Evolutionary conservation across 2,888 invertebrate genomes (phyloP), one percentile per base, ranked within the genome.

Genomic region (Rhaphigaster nebulosa): DNA sequence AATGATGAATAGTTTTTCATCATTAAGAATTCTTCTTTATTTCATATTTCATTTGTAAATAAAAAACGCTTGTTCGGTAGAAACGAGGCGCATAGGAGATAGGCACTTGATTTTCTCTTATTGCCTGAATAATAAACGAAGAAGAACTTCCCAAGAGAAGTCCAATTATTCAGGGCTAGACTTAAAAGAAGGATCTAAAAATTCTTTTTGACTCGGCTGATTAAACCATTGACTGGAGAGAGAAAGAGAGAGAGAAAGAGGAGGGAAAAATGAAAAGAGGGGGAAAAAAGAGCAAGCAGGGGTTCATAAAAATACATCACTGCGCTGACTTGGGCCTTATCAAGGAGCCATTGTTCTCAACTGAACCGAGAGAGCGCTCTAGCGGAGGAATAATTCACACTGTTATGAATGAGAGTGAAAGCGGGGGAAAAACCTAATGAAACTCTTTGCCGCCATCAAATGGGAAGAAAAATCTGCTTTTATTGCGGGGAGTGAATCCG

Each of bases 381-480:
- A 84, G 84, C 13, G 13, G 45, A n/a, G n/a, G 84, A 84, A 84
- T 50, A 84, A 84, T 84, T 84, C 45, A 45, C 84, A n/a, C 84
- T 84, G 84, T 84, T 84, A 84, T 84, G 84, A 84, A 84, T 84
- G 84, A 84, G 84, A 84, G 84, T 45, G 84, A 50, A 84, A 84
- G 45, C 41, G 84, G 23, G 84, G 84, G 84, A 84, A 84, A n/a
- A 84, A 41, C 84, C 45, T 84, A 84, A 84, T 84, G 84, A 84
- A 84, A 84, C 84, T 84, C 84, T 84, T 84, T 84, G 41, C 84
- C 84, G 45, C 84, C 45, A 41, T 84, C 41, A 84, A 84, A 84
- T 84, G 45, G 45, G 45, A 84, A 50, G 45, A 50, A 84, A 84
- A 84, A 84, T 84, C 84, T 45, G 84, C 84, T 84, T 84, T 84